Evolutionary conservation across 1,140 invertebrate species (phyloP).

Genomic region (Drosophila ambigua): DNA sequence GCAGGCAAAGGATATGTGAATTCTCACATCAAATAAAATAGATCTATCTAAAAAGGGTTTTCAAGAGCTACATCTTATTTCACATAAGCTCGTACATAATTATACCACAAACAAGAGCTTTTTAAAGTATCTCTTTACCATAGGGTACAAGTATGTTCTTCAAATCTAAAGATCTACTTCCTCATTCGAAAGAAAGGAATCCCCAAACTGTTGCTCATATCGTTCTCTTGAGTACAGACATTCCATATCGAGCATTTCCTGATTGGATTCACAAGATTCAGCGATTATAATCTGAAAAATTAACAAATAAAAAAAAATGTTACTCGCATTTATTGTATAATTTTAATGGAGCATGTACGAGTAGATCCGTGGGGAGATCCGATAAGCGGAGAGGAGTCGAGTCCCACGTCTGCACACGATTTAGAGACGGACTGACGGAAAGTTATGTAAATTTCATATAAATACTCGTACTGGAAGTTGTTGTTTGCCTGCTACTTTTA

Average conservation of each 20-base stretch:
- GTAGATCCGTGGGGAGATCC: conserved; percentile 8
- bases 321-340: conserved; percentile 24
- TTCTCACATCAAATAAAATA: too few species aligned
- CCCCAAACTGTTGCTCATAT: conserved; percentile 6
- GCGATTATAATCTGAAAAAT: conserved; percentile 23
- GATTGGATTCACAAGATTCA: background rate
- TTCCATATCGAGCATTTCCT: conserved; percentile 40
- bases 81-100: too few species aligned
- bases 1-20: too few species aligned
- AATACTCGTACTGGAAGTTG: conserved; percentile 1
- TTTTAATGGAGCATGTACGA: conserved; percentile 28
- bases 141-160: background rate
- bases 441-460: conserved; percentile 41
- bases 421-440: conserved; percentile 16
- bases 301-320: conserved; percentile 39
- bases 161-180: conserved; percentile 27
- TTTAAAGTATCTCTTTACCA: background rate
- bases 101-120: background rate
- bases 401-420: conserved; percentile 57
- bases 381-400: conserved; percentile 36
- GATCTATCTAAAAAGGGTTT: too few species aligned
- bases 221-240: conserved; percentile 15
- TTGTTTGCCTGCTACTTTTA: conserved; percentile 41
- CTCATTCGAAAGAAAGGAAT: conserved; percentile 24
- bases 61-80: too few species aligned